These are phyloP conservation scores for Pseudopipra pipra DNA, from an alignment of 2,113 vertebrate genomes.

Conservation along the genomic window DNA sequence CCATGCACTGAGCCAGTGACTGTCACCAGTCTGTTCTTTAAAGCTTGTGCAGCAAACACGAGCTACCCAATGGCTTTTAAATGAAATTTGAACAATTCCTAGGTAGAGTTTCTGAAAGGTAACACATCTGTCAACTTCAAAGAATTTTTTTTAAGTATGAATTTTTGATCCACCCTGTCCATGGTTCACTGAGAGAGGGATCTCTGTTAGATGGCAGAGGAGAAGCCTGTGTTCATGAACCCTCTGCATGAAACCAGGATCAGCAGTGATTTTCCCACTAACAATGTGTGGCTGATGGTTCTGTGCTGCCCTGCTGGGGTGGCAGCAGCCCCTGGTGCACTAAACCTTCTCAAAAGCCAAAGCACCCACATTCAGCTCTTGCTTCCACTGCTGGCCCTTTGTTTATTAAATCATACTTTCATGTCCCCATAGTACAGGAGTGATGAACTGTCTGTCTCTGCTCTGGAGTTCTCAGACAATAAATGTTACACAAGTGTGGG, in stretches of 20 bases:
- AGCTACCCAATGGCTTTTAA: background rate
- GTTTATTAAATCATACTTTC: background rate
- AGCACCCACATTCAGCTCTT: background rate
- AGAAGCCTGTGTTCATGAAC: background rate
- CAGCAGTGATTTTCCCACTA: background rate
- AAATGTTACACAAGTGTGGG: background rate
- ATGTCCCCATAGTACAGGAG: background rate
- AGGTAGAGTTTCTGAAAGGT: background rate
- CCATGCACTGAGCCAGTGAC: background rate
- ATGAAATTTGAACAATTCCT: background rate
- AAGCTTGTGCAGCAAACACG: background rate
- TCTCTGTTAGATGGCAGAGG: background rate
- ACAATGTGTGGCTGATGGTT: rapidly evolving
- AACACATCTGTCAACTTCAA: background rate
- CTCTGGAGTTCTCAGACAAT: background rate
- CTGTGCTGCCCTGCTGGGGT: background rate
- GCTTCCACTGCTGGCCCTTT: background rate
- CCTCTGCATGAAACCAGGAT: constrained; percentile 34
- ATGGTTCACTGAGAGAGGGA: background rate
- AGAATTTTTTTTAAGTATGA: background rate
- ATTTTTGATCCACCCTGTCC: constrained; percentile 50
- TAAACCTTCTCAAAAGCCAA: background rate
- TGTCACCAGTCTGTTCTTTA: background rate
- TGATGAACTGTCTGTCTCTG: background rate
- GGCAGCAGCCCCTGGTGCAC: background rate